Evolutionary conservation across 2,888 invertebrate species (phyloP).

Genomic region (Tetragonula carbonaria): DNA sequence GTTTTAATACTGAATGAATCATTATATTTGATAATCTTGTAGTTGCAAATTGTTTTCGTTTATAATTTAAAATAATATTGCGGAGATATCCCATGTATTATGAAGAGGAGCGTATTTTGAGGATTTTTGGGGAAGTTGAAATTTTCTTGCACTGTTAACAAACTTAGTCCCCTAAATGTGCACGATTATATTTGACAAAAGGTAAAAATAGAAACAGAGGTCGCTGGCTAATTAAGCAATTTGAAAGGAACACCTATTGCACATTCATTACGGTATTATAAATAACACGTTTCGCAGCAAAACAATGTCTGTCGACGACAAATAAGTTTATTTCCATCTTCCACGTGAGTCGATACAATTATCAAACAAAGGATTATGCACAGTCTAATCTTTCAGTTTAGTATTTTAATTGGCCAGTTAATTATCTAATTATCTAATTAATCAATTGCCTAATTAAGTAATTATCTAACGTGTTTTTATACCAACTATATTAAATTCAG

Average conservation of each 20-base stretch:
- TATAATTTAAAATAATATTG: neutral
- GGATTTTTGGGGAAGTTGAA: no score
- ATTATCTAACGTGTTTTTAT: no score
- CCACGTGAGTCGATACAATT: neutral
- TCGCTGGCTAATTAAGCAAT: neutral
- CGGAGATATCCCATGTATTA: neutral
- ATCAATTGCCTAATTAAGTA: no score
- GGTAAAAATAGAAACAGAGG: no score
- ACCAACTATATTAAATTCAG: neutral
- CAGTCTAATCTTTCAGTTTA: no score
- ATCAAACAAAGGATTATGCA: neutral
- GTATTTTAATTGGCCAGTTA: neutral
- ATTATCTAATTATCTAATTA: neutral
- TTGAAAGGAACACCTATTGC: neutral
- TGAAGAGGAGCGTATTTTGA: rapidly evolving
- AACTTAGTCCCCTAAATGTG: neutral
- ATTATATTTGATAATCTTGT: neutral
- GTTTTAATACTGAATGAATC: neutral
- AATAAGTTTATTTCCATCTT: no score
- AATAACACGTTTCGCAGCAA: neutral
- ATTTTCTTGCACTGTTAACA: neutral
- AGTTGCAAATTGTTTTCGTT: neutral
- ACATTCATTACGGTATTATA: no score
- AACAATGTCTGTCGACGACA: neutral
- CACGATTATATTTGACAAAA: neutral